phyloP scores from a whole-genome alignment of 2,797 vertebrate species.

The Cheirogaleus major region DNA sequence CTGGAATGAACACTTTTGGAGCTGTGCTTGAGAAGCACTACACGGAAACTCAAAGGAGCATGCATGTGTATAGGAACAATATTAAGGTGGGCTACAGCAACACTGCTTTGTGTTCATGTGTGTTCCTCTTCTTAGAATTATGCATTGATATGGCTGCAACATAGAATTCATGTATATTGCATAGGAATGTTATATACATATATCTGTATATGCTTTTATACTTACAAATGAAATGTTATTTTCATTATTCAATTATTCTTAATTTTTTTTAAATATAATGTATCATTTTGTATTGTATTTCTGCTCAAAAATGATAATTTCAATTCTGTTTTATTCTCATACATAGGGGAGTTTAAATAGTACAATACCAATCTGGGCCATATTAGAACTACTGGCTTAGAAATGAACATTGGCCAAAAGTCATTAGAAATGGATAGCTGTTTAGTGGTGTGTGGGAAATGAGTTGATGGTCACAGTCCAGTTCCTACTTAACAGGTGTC shows the following conservation, averaged over 20 bases:
- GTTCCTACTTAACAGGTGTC: conserved; percentile 54
- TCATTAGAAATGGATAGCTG: neutral
- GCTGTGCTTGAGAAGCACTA: neutral
- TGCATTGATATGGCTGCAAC: neutral
- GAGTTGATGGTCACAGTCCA: conserved; percentile 45
- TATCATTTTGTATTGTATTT: neutral
- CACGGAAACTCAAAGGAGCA: neutral
- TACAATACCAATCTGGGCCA: neutral
- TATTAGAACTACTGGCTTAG: neutral
- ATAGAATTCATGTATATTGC: neutral
- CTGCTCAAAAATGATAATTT: neutral
- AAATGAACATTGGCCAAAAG: conserved; percentile 29
- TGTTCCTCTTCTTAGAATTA: neutral
- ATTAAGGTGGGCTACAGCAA: neutral
- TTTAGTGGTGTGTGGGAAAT: conserved; percentile 47
- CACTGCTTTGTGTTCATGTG: neutral
- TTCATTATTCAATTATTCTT: neutral
- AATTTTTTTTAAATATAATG: neutral
- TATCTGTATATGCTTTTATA: neutral
- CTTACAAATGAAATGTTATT: neutral
- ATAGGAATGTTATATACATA: neutral
- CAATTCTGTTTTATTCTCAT: conserved; percentile 3
- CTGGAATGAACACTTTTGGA: neutral
- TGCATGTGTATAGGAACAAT: accelerated
- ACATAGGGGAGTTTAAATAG: neutral